A percentile compares a stretch with the other conserved stretches of the same genome.
These are phyloP conservation scores for Sylvia borin DNA, from an alignment of 2,797 vertebrate species.

Conservation along the genomic window DNA sequence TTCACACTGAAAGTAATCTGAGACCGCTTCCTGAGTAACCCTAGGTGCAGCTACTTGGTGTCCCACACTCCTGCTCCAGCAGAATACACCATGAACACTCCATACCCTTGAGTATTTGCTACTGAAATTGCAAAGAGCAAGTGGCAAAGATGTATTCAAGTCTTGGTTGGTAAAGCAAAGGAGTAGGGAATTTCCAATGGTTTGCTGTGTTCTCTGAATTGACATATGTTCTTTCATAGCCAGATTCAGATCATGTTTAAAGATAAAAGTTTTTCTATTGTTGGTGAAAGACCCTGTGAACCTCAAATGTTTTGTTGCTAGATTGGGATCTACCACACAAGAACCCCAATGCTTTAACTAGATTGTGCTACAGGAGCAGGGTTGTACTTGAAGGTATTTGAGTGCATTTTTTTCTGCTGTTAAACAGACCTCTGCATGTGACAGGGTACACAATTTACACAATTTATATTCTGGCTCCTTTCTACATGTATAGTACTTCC, in stretches of 20 bases:
- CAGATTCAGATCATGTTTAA: background rate
- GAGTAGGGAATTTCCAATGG: background rate
- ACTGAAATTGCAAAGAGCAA: background rate
- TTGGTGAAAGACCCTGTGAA: background rate
- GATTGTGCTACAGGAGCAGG: background rate
- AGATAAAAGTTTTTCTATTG: background rate
- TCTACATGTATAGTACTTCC: background rate
- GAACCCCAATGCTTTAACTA: background rate
- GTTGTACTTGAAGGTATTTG: background rate
- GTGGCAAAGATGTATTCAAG: background rate
- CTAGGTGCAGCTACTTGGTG: accelerated
- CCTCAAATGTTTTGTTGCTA: background rate
- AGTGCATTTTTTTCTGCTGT: background rate
- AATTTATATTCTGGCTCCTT: background rate
- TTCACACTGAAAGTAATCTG: background rate
- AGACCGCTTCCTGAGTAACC: background rate
- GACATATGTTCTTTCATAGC: background rate
- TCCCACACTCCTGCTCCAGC: background rate
- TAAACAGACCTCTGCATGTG: background rate
- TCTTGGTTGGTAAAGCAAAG: background rate
- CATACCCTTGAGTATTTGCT: background rate
- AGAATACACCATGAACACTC: background rate
- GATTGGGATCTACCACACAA: background rate
- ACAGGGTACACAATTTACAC: background rate
- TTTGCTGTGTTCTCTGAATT: background rate